Evolutionary conservation across 2,113 vertebrate genomes (phyloP).

Genomic region (Microtus oregoni): DNA sequence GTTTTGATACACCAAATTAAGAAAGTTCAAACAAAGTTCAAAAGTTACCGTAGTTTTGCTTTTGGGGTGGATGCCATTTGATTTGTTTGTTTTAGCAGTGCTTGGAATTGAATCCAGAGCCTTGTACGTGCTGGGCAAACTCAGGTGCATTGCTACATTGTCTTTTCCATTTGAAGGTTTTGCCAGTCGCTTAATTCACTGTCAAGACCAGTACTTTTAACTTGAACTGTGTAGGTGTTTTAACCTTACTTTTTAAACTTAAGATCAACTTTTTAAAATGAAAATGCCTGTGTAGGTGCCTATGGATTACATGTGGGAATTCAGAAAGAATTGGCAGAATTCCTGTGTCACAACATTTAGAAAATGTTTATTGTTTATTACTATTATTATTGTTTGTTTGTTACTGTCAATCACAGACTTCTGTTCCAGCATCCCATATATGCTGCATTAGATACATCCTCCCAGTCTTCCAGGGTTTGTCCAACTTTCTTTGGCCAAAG

Average conservation of each 20-base stretch:
- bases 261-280: background rate
- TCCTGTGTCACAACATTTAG: background rate
- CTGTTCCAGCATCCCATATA: background rate
- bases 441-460: background rate
- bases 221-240: conserved; percentile 4
- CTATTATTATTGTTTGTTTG: background rate
- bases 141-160: conserved; percentile 6
- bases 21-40: conserved; percentile 1
- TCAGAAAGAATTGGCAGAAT: background rate
- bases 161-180: conserved; percentile 45
- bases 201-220: background rate
- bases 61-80: background rate
- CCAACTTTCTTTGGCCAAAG: background rate
- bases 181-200: conserved; percentile 14
- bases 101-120: background rate
- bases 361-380: conserved; percentile 24
- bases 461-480: background rate
- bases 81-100: background rate
- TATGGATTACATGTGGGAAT: background rate
- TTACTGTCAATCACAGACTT: background rate
- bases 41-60: conserved; percentile 2
- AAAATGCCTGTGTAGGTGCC: background rate
- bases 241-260: conserved; percentile 9
- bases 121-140: background rate
- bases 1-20: conserved; percentile 51